Conservation (phyloP, 1,140 invertebrate genomes). For the Orussus abietinus region DNA sequence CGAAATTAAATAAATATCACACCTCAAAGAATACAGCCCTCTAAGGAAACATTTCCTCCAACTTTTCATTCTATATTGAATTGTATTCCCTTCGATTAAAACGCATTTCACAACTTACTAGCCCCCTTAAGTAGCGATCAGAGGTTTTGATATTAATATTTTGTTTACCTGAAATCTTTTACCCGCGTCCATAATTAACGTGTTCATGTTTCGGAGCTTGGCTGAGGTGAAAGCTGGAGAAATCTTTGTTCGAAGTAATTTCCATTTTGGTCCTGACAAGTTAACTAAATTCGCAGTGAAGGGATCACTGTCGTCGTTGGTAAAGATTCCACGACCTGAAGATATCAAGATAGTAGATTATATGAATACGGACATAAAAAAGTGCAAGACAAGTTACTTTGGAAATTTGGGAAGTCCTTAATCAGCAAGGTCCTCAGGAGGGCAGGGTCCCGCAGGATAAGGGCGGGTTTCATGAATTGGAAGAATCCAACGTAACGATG, state of each 20-base stretch:
- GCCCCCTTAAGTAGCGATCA: no score
- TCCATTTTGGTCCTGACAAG: conserved; percentile 40
- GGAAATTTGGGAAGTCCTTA: conserved; percentile 37
- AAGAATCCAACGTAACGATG: conserved; percentile 40
- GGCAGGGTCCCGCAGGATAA: conserved; percentile 43
- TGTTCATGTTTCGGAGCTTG: conserved; percentile 51
- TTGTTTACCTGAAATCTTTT: not conserved
- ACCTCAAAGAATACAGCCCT: no score
- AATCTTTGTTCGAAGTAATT: conserved; percentile 45
- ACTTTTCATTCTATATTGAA: no score
- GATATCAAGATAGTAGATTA: not conserved
- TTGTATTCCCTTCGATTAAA: no score
- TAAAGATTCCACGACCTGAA: conserved; percentile 23
- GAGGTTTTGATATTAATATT: no score
- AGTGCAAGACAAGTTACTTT: conserved; percentile 21
- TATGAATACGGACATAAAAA: not conserved
- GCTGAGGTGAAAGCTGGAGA: conserved; percentile 46
- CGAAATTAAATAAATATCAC: no score
- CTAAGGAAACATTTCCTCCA: no score
- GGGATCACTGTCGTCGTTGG: conserved; percentile 28
- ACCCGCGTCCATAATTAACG: conserved; percentile 13
- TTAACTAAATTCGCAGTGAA: conserved; percentile 27
- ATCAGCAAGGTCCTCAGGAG: conserved; percentile 34
- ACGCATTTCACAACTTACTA: no score
- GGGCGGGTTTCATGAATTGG: conserved; percentile 33